These are phyloP conservation scores for Phortica magna DNA, from an alignment of 2,888 invertebrate genomes.

Conservation along the genomic window DNA sequence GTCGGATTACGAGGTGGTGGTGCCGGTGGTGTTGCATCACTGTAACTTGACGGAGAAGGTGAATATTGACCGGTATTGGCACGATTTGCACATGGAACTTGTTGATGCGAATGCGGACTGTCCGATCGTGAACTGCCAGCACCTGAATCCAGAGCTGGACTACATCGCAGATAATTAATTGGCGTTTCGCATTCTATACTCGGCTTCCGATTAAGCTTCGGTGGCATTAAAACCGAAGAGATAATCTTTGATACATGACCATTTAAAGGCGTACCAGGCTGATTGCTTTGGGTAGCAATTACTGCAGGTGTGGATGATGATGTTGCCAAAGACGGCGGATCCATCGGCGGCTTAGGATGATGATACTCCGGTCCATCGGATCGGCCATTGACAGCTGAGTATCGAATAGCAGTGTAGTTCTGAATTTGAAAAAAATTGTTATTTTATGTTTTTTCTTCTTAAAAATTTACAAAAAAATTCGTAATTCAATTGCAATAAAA, in stretches of 20 bases:
- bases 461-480: slow-evolving; percentile 2
- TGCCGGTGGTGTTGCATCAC: slow-evolving; percentile 83
- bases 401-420: slow-evolving; percentile 75
- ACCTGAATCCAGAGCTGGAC: slow-evolving; percentile 92
- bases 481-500: slow-evolving; percentile 23
- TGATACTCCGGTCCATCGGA: slow-evolving; percentile 75
- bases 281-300: slow-evolving; percentile 50
- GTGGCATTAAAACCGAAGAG: slow-evolving; percentile 80
- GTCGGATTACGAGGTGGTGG: slow-evolving; percentile 87
- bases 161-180: slow-evolving; percentile 83
- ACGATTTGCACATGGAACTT: slow-evolving; percentile 80
- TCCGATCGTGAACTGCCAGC: slow-evolving; percentile 94
- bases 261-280: slow-evolving; percentile 67
- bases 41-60: slow-evolving; percentile 81
- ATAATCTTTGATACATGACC: slow-evolving; percentile 78
- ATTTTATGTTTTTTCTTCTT: not conserved
- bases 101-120: slow-evolving; percentile 88
- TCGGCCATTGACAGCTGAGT: slow-evolving; percentile 74
- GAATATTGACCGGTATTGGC: slow-evolving; percentile 78
- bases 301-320: slow-evolving; percentile 61
- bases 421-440: slow-evolving; percentile 51
- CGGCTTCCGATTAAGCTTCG: slow-evolving; percentile 90
- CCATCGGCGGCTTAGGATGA: slow-evolving; percentile 74
- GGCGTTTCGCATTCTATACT: slow-evolving; percentile 91
- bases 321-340: slow-evolving; percentile 73